A percentile compares a stretch with the other conserved stretches of the same genome.
Conservation (phyloP, 2,888 invertebrate species). For the Coelinius sp. region DNA sequence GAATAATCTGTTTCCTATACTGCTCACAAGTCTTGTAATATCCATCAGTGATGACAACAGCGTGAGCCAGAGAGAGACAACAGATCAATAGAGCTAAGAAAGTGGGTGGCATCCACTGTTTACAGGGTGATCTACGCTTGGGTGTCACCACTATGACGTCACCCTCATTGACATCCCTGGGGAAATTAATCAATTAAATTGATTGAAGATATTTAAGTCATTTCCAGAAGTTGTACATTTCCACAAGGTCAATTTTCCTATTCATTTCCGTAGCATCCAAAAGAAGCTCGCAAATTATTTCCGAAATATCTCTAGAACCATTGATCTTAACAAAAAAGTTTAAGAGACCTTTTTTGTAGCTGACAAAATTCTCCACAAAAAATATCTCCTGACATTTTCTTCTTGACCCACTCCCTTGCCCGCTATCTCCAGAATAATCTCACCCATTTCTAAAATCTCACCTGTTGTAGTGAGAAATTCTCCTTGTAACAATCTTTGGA, state of each 20-base stretch:
- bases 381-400: no score
- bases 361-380: no score
- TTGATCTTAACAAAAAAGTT: no score
- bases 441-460: no score
- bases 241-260: background rate
- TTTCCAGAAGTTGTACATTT: background rate
- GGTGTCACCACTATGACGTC: constrained; percentile 55
- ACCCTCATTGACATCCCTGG: constrained; percentile 50
- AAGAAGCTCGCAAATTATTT: no score
- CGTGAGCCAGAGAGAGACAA: constrained; percentile 79
- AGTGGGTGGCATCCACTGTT: constrained; percentile 78
- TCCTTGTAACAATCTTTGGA: constrained; percentile 46
- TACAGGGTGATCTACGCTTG: constrained; percentile 57
- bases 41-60: constrained; percentile 81
- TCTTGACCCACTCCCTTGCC: no score
- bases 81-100: constrained; percentile 77
- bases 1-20: constrained; percentile 79
- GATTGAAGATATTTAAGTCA: background rate
- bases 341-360: no score
- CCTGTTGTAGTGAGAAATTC: constrained; percentile 44
- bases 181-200: background rate
- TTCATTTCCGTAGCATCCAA: background rate
- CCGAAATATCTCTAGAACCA: no score
- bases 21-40: constrained; percentile 83
- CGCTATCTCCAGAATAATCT: no score